These are phyloP conservation scores for Melopsittacus undulatus DNA, from an alignment of 2,797 vertebrate species.

Conservation along the genomic window DNA sequence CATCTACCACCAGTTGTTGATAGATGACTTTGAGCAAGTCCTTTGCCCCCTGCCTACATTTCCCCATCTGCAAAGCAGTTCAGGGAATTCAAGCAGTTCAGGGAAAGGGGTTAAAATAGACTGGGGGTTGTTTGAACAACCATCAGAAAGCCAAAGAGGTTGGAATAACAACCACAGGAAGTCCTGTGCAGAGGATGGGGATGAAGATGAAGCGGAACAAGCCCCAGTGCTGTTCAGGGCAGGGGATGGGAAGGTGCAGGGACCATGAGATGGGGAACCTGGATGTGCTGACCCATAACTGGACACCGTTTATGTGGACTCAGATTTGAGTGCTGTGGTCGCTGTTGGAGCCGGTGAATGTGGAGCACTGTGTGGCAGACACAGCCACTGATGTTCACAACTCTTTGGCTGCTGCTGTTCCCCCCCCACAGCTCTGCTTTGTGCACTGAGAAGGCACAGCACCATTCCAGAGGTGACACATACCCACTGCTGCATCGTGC, in stretches of 20 bases:
- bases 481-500: fast-evolving
- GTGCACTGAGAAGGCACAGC: background rate
- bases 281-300: background rate
- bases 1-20: background rate
- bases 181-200: background rate
- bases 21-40: background rate
- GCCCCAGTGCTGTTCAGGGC: background rate
- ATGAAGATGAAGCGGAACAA: background rate
- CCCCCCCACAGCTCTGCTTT: background rate
- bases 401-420: background rate
- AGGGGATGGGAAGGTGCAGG: background rate
- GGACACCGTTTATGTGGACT: background rate
- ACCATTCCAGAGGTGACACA: background rate
- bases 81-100: background rate
- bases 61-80: background rate
- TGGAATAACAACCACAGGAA: fast-evolving
- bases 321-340: fast-evolving
- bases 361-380: background rate
- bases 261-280: too few species aligned
- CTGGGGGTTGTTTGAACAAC: background rate
- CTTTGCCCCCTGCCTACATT: background rate
- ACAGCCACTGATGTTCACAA: fast-evolving
- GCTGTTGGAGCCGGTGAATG: fast-evolving
- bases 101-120: background rate
- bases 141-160: background rate